Evolutionary conservation across 2,797 vertebrate species (phyloP), one percentile per base, ranked within the genome.

Genomic region (Prunella strophiata): DNA sequence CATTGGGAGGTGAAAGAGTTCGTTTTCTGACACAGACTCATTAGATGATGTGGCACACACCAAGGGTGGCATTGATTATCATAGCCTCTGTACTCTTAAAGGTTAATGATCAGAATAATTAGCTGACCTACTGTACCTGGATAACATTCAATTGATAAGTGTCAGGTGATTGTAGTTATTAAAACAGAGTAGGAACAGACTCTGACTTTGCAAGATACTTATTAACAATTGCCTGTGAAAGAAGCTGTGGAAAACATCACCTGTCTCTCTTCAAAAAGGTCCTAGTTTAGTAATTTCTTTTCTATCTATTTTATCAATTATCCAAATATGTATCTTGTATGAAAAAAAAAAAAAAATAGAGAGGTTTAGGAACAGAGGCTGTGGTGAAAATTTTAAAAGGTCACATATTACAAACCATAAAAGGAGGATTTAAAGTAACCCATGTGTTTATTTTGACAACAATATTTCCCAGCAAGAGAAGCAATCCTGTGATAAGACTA

Each of bases 61-160:
- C 45, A 82, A 81, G 40, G 78, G 71, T 89, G 87, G 75, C 91
- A 95, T 85, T 95, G 94, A 96, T 96, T 91, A 92, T 27, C 40
- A 71, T 76, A 92, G 63, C 58, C 87, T 85, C 77, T 91, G 57
- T 92, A 77, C 84, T 93, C 62, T 87, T 94, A 91, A 96, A 96
- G 94, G 86, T 89, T 96, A 96, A 96, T 92, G 80, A 96, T 95
- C 94, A 87, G 74, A 79, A 89, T 97, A 96, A 97, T 97, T 97
- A 94, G 48, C 65, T 96, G 88, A 93, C 94, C 92, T 94, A 91
- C 48, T 94, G 85, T 79, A 95, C 95, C 83, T 5, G 42, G 51
- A 91, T 90, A 74, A 82, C 36, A 84, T 93, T 97, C 89, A 96
- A 92, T 70, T 94, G 90, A 84, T 91, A 59, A 90, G 40, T 85